A percentile compares a stretch with the other conserved stretches of the same genome.
phyloP scores from a whole-genome alignment of 2,797 vertebrate species.

The Poeciliopsis presidionis region DNA sequence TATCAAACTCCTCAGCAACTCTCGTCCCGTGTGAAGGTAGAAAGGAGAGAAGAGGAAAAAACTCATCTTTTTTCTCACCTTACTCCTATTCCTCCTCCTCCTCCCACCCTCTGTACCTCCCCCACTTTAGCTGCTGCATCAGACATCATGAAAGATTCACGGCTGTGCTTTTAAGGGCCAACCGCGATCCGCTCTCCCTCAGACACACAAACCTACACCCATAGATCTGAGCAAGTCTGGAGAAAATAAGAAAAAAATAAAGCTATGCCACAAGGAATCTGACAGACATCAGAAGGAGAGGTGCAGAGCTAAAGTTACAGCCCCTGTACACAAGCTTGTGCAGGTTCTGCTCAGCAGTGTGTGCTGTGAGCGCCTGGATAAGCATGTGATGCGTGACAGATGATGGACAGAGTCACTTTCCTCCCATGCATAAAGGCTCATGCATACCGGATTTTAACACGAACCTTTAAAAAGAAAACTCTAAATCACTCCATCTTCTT shows the following conservation, averaged over 20 bases:
- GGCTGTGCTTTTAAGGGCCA: conserved; percentile 66
- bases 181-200: not conserved
- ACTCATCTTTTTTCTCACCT: conserved; percentile 25
- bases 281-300: conserved; percentile 15
- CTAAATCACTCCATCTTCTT: not conserved
- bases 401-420: conserved; percentile 70
- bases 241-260: conserved; percentile 30
- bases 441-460: conserved; percentile 4
- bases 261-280: conserved; percentile 25
- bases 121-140: conserved; percentile 58
- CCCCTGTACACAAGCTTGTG: conserved; percentile 23
- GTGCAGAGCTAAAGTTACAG: conserved; percentile 11
- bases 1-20: conserved; percentile 9
- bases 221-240: conserved; percentile 42
- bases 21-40: conserved; percentile 1
- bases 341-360: conserved; percentile 54
- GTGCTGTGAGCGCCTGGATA: conserved; percentile 45
- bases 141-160: conserved; percentile 80
- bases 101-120: conserved; percentile 23
- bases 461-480: not conserved
- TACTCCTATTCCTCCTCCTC: conserved; percentile 7
- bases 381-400: conserved; percentile 72
- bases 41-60: conserved; percentile 18
- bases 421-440: conserved; percentile 18
- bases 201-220: conserved; percentile 28